phyloP scores from a whole-genome alignment of 2,113 vertebrate genomes.

The Indicator indicator region DNA sequence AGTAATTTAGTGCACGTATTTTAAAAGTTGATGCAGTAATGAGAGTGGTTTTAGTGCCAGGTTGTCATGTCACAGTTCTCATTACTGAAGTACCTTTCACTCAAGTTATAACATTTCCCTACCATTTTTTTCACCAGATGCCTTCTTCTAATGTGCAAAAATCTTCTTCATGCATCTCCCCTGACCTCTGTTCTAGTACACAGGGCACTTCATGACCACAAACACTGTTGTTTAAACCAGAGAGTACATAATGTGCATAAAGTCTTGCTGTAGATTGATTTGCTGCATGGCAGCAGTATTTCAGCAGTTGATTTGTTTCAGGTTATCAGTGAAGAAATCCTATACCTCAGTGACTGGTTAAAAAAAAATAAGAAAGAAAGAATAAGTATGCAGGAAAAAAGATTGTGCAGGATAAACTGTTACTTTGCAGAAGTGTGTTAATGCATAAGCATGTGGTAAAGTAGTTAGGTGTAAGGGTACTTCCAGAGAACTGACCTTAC shows the following conservation, averaged over 20 bases:
- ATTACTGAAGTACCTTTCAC: not conserved
- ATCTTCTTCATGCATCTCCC: not conserved
- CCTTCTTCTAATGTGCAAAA: not conserved
- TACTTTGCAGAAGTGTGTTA: not conserved
- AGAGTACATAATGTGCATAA: not conserved
- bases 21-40: not conserved
- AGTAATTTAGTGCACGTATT: not conserved
- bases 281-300: not conserved
- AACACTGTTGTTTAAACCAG: not conserved
- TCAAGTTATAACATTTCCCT: not conserved
- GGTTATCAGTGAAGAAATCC: not conserved
- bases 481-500: not conserved
- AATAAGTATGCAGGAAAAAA: not conserved
- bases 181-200: not conserved
- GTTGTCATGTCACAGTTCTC: not conserved
- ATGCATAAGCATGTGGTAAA: not conserved
- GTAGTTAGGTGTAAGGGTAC: not conserved
- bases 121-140: not conserved
- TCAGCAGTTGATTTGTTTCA: not conserved
- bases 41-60: not conserved
- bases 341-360: not conserved
- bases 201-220: not conserved
- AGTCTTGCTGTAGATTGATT: not conserved
- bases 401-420: not conserved
- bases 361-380: not conserved